phyloP scores from a whole-genome alignment of 2,888 invertebrate genomes.

The Lacanobia wlatinum region DNA sequence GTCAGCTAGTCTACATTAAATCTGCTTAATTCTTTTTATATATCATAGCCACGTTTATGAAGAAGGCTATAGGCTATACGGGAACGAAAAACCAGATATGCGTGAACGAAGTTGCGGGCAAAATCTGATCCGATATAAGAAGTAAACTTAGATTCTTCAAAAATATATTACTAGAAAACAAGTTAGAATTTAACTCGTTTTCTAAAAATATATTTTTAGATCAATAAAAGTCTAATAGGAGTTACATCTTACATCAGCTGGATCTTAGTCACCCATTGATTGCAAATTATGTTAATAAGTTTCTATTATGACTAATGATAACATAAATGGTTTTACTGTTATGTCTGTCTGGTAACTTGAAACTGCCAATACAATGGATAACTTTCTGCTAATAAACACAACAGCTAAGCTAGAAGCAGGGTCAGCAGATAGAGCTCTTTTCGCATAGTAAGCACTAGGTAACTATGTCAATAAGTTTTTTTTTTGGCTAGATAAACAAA shows the following conservation, averaged over 20 bases:
- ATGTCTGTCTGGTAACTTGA: constrained; percentile 17
- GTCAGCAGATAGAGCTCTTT: constrained; percentile 21
- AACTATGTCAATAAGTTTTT: constrained; percentile 4
- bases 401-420: background rate
- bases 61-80: too few relatives aligned
- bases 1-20: too few relatives aligned
- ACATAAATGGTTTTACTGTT: constrained; percentile 15
- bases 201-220: too few relatives aligned
- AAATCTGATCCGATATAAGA: background rate
- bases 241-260: constrained; percentile 14
- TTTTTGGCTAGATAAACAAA: background rate
- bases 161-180: background rate
- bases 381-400: background rate
- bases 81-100: too few relatives aligned
- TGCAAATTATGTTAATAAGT: constrained; percentile 27
- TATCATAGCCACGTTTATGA: too few relatives aligned
- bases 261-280: constrained; percentile 10
- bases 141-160: background rate
- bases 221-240: constrained; percentile 11
- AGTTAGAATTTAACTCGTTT: background rate
- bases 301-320: constrained; percentile 30
- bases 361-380: background rate
- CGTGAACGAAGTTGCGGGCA: too few relatives aligned
- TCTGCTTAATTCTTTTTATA: too few relatives aligned
- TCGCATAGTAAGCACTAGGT: background rate